phyloP scores from a whole-genome alignment of 2,888 invertebrate species.

The Teleogryllus oceanicus region DNA sequence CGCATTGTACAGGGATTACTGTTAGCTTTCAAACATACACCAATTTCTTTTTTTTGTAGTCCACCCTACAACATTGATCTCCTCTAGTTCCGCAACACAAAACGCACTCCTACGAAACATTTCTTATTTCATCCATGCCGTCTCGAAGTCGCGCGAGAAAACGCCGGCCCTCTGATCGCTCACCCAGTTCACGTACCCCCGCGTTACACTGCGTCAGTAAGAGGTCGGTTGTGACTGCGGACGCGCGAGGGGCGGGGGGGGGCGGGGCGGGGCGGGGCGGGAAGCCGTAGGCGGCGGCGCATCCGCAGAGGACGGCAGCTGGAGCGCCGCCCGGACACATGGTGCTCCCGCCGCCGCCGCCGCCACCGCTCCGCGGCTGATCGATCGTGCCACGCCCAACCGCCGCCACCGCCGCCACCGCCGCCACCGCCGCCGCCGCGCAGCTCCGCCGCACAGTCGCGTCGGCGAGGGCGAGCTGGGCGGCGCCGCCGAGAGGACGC shows the following conservation, averaged over 20 bases:
- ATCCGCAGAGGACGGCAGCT: not conserved
- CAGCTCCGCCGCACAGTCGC: not conserved
- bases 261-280: not conserved
- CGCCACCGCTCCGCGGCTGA: constrained; percentile 5
- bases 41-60: too few species aligned
- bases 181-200: too few species aligned
- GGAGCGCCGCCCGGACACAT: not conserved
- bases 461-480: not conserved
- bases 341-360: not conserved
- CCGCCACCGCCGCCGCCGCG: not conserved
- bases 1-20: too few species aligned
- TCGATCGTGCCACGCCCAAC: constrained; percentile 36
- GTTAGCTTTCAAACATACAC: too few species aligned
- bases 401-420: constrained; percentile 24
- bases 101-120: not conserved
- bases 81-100: not conserved
- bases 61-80: not conserved
- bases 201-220: too few species aligned
- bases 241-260: not conserved
- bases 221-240: too few species aligned
- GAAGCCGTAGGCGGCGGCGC: not conserved
- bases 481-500: too few species aligned
- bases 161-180: too few species aligned
- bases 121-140: not conserved
- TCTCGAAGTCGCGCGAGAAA: too few species aligned